Base-by-base conservation (phyloP, 2,797 vertebrate genomes). In the Poecilia wingei region DNA sequence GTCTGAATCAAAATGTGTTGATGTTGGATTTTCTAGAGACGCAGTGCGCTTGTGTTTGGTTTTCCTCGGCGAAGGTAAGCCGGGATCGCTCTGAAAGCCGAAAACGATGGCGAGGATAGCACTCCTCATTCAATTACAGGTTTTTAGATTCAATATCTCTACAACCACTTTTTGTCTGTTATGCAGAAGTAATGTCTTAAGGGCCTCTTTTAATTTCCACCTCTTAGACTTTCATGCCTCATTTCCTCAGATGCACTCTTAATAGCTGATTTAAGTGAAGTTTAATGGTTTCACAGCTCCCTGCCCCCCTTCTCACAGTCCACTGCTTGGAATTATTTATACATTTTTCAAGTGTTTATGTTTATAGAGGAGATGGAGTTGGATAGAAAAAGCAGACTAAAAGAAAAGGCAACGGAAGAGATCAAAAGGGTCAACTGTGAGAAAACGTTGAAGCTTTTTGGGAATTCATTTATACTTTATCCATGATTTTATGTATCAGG, bases 301-400 rank as follows among this genome's bases (percentile, higher is more conserved):
- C 78, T 36, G 22, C 13, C 25, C 84, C 75, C 49, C 59, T 33
- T 33, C 82, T 72, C 73, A 75, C 78, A 82, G 80, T 72, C 73
- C 71, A 74, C 84, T 3, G 20, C 76, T 25, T 82, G 3, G 72
- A 86, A 78, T 84, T 84, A 88, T 91, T 91, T 81, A 78, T 85
- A 83, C 84, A 82, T 83, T 87, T 87, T 83, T 46, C 33, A 46
- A 77, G 41, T 85, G 89, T 92, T 92, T 92, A 87, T 85, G 80
- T 90, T 88, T 72, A 82, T 5, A 41, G 78, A 79, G 81, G 85
- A 78, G 79, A 88, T 78, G 83, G 87, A 90, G 89, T 90, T 89
- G 88, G 82, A 85, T 83, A 85, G 85, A 84, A 83, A 87, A 43
- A 51, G 66, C 61, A 71, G 78, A 84, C 69, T 74, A 59, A 79